phyloP scores from a whole-genome alignment of 2,888 invertebrate genomes.

The Altica lythri region DNA sequence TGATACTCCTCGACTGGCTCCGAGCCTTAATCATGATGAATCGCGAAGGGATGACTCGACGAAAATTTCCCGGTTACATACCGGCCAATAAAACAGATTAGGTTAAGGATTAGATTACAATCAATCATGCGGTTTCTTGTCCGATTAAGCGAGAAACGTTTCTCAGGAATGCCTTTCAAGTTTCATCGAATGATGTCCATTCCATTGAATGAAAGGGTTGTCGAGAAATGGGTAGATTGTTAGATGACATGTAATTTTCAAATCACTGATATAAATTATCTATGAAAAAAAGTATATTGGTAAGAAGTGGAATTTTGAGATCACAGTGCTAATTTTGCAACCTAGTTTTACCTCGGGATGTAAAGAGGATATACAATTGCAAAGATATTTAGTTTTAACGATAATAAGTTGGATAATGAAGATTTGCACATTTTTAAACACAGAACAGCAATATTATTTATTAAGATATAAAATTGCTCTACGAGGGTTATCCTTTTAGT shows the following conservation, averaged over 20 bases:
- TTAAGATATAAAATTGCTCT: too few relatives aligned
- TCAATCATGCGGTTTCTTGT: constrained; percentile 29
- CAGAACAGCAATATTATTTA: too few relatives aligned
- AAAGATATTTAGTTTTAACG: too few relatives aligned
- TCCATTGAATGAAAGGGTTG: constrained; percentile 15
- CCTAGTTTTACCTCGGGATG: too few relatives aligned
- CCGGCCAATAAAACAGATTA: constrained; percentile 33
- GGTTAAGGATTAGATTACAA: constrained; percentile 31
- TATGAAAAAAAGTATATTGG: too few relatives aligned
- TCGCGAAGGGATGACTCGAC: constrained; percentile 45
- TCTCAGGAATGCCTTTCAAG: constrained; percentile 17
- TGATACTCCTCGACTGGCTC: constrained; percentile 44
- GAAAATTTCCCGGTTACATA: constrained; percentile 37
- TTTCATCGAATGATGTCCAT: constrained; percentile 18
- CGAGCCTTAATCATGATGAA: constrained; percentile 47
- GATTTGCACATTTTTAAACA: too few relatives aligned
- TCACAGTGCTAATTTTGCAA: not conserved
- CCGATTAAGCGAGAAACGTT: constrained; percentile 24
- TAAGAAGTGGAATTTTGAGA: too few relatives aligned
- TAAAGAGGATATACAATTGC: too few relatives aligned
- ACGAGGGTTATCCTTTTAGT: too few relatives aligned
- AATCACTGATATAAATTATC: too few relatives aligned
- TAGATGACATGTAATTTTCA: not conserved
- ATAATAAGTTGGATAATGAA: too few relatives aligned
- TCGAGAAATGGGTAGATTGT: not conserved